Evolutionary conservation across 2,888 invertebrate genomes (phyloP), one percentile per base, ranked within the genome.

Genomic region (Lamproptera curius): DNA sequence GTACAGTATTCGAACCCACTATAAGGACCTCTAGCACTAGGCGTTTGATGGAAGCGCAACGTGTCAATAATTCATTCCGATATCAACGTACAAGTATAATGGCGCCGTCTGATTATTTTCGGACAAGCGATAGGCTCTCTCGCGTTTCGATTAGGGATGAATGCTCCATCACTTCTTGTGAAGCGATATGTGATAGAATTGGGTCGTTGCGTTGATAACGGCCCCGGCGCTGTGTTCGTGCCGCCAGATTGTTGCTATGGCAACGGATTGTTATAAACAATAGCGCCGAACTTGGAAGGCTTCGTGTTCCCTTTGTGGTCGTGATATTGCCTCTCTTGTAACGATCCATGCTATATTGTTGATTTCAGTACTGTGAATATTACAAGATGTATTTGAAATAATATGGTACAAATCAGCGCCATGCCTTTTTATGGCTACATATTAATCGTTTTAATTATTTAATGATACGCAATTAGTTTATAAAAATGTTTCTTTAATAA

Each of bases 61-160:
- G n/a, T n/a, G n/a, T n/a, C 10, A 28, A 28, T 10, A 10, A 10
- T 28, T 28, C 2, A 28, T 28, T 10, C 28, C n/a, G 70, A 71
- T 70, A 60, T 52, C 20, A 49, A 41, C 16, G 54, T 70, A 71
- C 28, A 28, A 2, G 28, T 10, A 28, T 28, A 28, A 28, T 28
- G 28, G 10, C 28, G 9, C 28, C 4, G 9, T 8, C 3, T 2
- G 28, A 28, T 70, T 68, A 69, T 48, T 67, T 68, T 68, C 59
- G 59, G 69, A 71, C 70, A 67, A 59, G 58, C 48, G 70, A 70
- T 68, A 69, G 51, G 49, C 42, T 36, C 47, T 55, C 50, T 54
- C 55, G 46, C 46, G 41, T 26, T 38, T 48, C 42, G 50, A 52
- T 50, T 49, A 46, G 54, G 42, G 48, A 42, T 46, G 42, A 46